Conservation (phyloP, 2,113 vertebrate species). For the Sminthopsis crassicaudata region DNA sequence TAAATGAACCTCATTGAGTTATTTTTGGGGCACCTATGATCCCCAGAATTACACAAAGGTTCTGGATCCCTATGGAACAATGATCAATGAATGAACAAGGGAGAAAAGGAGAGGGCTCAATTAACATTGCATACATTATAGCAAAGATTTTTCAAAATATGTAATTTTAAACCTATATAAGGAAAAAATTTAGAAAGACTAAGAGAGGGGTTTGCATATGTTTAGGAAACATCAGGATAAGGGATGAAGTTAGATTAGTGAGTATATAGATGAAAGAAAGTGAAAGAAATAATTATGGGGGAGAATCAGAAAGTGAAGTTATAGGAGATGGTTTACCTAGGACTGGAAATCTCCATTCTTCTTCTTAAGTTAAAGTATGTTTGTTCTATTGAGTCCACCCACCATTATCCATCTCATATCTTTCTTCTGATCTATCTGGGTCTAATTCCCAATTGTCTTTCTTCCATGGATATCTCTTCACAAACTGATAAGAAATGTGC, state of each 20-base stretch:
- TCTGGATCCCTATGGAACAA: not conserved
- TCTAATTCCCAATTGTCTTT: not conserved
- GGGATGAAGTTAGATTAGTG: not conserved
- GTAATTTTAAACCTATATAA: not conserved
- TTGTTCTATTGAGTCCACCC: not conserved
- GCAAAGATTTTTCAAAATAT: not conserved
- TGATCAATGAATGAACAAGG: not conserved
- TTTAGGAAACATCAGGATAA: not conserved
- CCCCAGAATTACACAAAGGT: not conserved
- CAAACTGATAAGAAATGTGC: not conserved
- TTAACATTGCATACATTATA: not conserved
- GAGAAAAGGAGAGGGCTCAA: too few species aligned
- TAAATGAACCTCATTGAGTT: not conserved
- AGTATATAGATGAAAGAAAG: not conserved
- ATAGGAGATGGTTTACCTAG: not conserved
- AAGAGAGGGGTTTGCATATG: not conserved
- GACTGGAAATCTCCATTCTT: not conserved
- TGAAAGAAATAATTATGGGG: not conserved
- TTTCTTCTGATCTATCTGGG: not conserved
- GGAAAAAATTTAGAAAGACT: not conserved
- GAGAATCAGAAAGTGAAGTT: not conserved
- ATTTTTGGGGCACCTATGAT: not conserved
- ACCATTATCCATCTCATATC: not conserved
- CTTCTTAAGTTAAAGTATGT: not conserved
- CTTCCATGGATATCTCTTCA: not conserved